Evolutionary conservation across 2,888 invertebrate genomes (phyloP), one percentile per base, ranked within the genome.

Genomic region (Hofmannophila pseudospretella): DNA sequence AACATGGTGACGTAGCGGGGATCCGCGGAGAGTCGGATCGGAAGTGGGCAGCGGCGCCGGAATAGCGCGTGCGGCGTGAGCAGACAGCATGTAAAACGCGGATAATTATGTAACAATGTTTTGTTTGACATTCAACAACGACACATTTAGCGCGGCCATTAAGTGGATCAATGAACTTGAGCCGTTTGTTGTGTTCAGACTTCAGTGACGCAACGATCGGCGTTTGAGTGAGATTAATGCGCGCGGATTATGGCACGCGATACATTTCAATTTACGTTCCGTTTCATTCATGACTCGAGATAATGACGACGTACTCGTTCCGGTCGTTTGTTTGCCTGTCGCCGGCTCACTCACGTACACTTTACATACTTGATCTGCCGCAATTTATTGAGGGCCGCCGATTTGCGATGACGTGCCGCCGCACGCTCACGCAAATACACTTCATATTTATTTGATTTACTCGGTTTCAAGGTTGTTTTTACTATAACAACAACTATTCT

Each of bases 81-180:
- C 67, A 56, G 57, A 58, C 67, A 60, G 54, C 58, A 62, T 68
- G 71, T 70, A 71, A n/a, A 73, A 70, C 72, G 67, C 61, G 58
- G 59, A 65, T 72, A 73, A 80, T 81, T 79, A 80, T 75, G 73
- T 81, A 81, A 80, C 67, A 76, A 75, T 78, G 81, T 79, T 85
- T 85, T 82, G 84, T 85, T 85, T 82, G 84, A 86, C 82, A 84
- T 85, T 81, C 75, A 66, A 69, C 68, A 69, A 70, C 78, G 85
- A 85, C 84, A 85, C 76, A 84, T 86, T 85, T 84, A 81, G 79
- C 68, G 71, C 72, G 69, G 73, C 70, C 75, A 74, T 77, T 81
- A 84, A 81, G 85, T 84, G 81, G 85, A 85, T 85, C 86, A 85
- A 82, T 85, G 86, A 86, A 85, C 86, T 85, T 85, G 85, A 78